Base-by-base conservation (phyloP, 2,888 invertebrate species). In the Scaptodrosophila latifasciaeformis region DNA sequence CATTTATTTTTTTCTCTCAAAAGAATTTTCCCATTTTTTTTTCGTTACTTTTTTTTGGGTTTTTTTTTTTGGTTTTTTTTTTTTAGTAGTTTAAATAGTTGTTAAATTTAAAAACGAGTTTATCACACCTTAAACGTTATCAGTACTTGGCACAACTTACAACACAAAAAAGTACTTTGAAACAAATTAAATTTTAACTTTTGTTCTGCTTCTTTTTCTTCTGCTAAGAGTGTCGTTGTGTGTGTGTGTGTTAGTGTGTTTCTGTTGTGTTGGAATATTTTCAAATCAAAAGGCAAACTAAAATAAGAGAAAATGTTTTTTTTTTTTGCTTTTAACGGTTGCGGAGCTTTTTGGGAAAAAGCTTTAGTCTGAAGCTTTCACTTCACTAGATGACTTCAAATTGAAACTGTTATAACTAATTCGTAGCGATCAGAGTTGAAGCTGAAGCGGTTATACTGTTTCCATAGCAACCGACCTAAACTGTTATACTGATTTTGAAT, bases 61-160 rank as follows among this genome's bases (percentile, higher is more conserved):
- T 63, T 50, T 53, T 21, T 45, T 47, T 59, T 52, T 59, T 39
- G 59, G 47, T 54, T 60, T 59, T 52, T 75, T 68, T 62, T 51
- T 62, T 68, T 67, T 71, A 62, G 66, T 67, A 70, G 70, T 76
- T 82, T 71, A 69, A 72, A 66, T 67, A 64, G 75, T 72, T 74
- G 64, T 74, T 72, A 67, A 67, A 72, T 75, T 79, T 72, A 77
- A 81, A 79, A 82, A 79, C 80, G 74, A 83, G 76, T 78, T 84
- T 84, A 86, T 84, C 85, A 86, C 86, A 86, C 85, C 85, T 82
- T 84, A 84, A 81, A 82, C 78, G 81, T 77, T 79, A 77, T 85
- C 84, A 84, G 86, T 85, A 85, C 86, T 86, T 86, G 86, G 86
- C 86, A 86, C 86, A 84, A 82, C 83, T 84, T 82, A 82, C 78